Evolutionary conservation across 2,113 vertebrate species (phyloP).

Genomic region (Thymallus thymallus): DNA sequence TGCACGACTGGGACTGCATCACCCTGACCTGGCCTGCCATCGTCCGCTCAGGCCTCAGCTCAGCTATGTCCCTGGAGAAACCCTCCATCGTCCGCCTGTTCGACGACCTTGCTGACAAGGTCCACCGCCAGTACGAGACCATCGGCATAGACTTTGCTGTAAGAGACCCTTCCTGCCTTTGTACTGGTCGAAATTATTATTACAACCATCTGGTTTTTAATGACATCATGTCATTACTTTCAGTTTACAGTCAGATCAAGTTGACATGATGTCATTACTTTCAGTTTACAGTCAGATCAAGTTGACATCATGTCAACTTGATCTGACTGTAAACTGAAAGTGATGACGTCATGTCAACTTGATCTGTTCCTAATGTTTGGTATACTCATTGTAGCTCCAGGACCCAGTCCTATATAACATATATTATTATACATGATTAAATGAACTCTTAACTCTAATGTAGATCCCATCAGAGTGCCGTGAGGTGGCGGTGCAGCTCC

Average conservation of each 20-base stretch:
- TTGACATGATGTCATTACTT: no score
- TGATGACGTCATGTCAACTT: no score
- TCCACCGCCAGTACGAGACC: slow-evolving; percentile 95
- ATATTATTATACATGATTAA: no score
- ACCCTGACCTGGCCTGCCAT: slow-evolving; percentile 91
- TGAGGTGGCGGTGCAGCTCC: slow-evolving; percentile 77
- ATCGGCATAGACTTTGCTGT: slow-evolving; percentile 91
- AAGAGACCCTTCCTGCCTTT: slow-evolving; percentile 55
- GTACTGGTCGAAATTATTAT: background rate
- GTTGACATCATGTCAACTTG: no score
- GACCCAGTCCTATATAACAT: no score
- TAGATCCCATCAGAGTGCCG: slow-evolving; percentile 83
- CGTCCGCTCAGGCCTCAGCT: slow-evolving; percentile 90
- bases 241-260: no score
- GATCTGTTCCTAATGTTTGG: no score
- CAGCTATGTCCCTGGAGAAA: slow-evolving; percentile 95
- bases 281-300: no score
- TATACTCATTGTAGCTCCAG: no score
- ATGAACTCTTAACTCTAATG: background rate
- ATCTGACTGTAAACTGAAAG: background rate
- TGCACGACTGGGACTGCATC: slow-evolving; percentile 97
- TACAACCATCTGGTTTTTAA: background rate
- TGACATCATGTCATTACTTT: background rate
- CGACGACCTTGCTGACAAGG: slow-evolving; percentile 94
- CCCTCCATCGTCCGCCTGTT: slow-evolving; percentile 94